phyloP scores from a whole-genome alignment of 2,113 vertebrate species.

The Campylorhamphus procurvoides region DNA sequence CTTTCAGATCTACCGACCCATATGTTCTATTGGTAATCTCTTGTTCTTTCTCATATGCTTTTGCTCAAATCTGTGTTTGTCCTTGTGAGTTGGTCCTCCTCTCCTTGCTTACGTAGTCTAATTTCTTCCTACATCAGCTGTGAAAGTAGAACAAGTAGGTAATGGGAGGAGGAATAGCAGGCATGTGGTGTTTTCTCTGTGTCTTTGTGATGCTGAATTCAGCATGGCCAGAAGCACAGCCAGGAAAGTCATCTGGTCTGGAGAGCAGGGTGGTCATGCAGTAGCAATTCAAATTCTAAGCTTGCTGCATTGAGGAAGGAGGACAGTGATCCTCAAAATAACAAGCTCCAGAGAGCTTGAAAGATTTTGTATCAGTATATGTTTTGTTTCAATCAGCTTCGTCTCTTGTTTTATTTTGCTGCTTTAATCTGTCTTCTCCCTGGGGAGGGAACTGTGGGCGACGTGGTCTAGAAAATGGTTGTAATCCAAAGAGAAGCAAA shows the following conservation, averaged over 20 bases:
- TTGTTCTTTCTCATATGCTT: neutral
- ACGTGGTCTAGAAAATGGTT: neutral
- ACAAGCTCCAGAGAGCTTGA: neutral
- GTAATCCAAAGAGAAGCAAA: neutral
- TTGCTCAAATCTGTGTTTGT: neutral
- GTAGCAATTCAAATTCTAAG: neutral
- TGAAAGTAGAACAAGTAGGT: neutral
- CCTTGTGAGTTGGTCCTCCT: neutral
- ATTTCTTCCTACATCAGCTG: neutral
- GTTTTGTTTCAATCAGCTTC: neutral
- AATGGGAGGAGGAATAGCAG: neutral
- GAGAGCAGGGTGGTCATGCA: fast-evolving
- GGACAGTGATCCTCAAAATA: neutral
- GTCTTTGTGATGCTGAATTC: neutral
- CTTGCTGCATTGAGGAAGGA: neutral
- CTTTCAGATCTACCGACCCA: neutral
- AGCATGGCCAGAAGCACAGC: neutral
- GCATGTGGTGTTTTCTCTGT: fast-evolving
- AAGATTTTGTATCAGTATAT: neutral
- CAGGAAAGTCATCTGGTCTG: neutral
- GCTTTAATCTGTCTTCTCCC: neutral
- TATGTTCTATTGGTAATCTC: neutral
- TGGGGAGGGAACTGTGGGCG: neutral
- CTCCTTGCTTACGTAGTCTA: neutral
- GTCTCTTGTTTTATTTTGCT: neutral